Base-by-base conservation (phyloP, 2,113 vertebrate genomes). In the Clarias gariepinus region DNA sequence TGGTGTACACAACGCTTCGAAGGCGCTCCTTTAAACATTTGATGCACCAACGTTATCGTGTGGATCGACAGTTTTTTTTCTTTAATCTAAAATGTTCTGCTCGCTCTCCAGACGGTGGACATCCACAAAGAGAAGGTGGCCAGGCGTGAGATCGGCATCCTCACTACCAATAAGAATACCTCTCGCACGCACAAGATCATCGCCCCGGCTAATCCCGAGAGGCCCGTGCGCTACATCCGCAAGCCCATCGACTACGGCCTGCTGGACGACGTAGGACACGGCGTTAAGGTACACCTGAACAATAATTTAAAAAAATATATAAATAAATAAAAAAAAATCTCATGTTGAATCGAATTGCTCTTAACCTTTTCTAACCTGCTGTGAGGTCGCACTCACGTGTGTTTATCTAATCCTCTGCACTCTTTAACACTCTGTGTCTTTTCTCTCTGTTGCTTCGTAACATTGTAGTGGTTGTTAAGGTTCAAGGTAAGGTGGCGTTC, bases 51-150 rank as follows among this genome's bases (percentile, higher is more conserved):
- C 4, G 36, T 71, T 71, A 53, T 47, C 23, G 0, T 23, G n/a
- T 16, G 57, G 18, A 55, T 55, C 12, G n/a, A 28, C 55, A 12
- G 1, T 28, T 58, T 47, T 6, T 47, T 47, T 47, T 6, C 41
- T 47, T 47, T 4, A 10, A 58, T 7, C 2, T n/a, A 1, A 10
- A 15, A 55, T 36, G 58, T 47, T 23, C 23, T 41, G 10, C 13
- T 33, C 77, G 2, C 8, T 19, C 94, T 93, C 4, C 92, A 99
- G 98, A 99, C 98, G 36, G 98, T 99, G 96, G 98, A 99, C 95
- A 99, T 99, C 95, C 98, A 99, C 93, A 99, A 99, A 95, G 98
- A 99, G 92, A 99, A 99, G 93, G 98, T 99, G 89, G 98, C 98
- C 85, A 96, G 98, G 93, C 96, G 98, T 94, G 98, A 99, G 95